Conservation (phyloP, 2,888 invertebrate species). For the Mythimna impura region DNA sequence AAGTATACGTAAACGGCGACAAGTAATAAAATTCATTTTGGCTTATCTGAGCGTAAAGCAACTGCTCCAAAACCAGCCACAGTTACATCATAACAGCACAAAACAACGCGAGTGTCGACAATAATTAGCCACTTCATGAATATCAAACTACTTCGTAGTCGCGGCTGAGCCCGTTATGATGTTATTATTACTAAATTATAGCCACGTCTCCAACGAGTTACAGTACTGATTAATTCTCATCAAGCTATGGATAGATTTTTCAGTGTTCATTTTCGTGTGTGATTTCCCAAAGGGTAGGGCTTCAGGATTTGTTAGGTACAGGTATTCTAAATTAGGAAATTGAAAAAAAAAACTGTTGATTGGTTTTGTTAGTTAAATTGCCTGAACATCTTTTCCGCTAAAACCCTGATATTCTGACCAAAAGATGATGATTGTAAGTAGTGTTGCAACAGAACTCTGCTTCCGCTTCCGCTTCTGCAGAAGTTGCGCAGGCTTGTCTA, state of each 20-base stretch:
- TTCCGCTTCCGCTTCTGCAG: no score
- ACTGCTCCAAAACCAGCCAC: not conserved
- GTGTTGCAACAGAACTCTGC: no score
- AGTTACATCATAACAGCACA: slow-evolving; percentile 19
- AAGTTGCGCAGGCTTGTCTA: no score
- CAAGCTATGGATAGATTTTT: slow-evolving; percentile 53
- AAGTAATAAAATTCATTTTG: not conserved
- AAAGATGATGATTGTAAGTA: not conserved
- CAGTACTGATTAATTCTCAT: slow-evolving; percentile 47
- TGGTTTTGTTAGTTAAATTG: not conserved
- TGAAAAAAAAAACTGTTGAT: not conserved
- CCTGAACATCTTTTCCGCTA: not conserved
- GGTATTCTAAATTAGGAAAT: not conserved
- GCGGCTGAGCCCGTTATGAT: slow-evolving; percentile 45
- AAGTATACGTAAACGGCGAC: not conserved
- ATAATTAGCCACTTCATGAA: slow-evolving; percentile 70
- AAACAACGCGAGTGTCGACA: slow-evolving; percentile 55
- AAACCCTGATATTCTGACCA: not conserved
- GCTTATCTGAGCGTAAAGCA: not conserved
- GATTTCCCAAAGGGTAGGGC: slow-evolving; percentile 48
- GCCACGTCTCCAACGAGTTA: slow-evolving; percentile 32
- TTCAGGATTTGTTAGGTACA: slow-evolving; percentile 8
- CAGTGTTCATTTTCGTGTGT: slow-evolving; percentile 39
- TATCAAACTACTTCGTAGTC: slow-evolving; percentile 63
- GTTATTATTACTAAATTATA: slow-evolving; percentile 54